These are phyloP conservation scores for Cryptocheilus praepositus DNA, from an alignment of 2,888 invertebrate species.

Conservation along the genomic window DNA sequence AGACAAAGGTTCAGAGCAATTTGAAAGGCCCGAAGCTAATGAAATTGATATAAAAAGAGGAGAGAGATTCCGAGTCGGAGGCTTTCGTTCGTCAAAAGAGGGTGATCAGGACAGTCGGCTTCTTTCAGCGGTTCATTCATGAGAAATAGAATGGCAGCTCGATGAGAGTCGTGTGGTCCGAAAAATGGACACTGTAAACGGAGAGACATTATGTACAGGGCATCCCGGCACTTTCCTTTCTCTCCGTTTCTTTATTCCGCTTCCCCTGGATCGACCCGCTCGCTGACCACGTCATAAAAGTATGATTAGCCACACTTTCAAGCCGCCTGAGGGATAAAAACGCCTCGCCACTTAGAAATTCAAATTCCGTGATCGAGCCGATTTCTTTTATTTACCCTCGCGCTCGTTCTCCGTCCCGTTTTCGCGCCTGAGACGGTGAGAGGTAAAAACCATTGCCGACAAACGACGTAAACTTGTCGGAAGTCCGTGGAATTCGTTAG, in stretches of 20 bases:
- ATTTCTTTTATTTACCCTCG: neutral
- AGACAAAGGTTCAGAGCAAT: neutral
- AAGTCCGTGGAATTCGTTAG: too few relatives aligned
- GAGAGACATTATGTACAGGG: slow-evolving; percentile 34
- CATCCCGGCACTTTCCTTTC: neutral
- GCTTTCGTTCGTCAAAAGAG: slow-evolving; percentile 23
- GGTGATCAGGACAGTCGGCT: slow-evolving; percentile 19
- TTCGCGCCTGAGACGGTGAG: too few relatives aligned
- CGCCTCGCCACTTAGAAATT: slow-evolving; percentile 3
- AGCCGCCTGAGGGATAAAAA: neutral
- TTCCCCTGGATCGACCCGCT: neutral
- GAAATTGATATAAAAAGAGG: slow-evolving; percentile 26
- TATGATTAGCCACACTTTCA: slow-evolving; percentile 16
- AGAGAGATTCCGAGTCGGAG: slow-evolving; percentile 1
- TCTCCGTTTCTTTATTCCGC: slow-evolving; percentile 1
- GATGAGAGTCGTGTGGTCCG: slow-evolving; percentile 36
- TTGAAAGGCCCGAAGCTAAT: neutral
- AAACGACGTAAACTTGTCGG: too few relatives aligned
- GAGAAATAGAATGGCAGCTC: slow-evolving; percentile 38
- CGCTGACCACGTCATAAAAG: slow-evolving; percentile 2
- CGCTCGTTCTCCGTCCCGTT: neutral
- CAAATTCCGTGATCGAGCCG: neutral
- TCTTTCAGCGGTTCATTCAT: slow-evolving; percentile 41
- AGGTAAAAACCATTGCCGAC: too few relatives aligned
- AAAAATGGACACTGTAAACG: slow-evolving; percentile 34